Percentiles rank a stretch among this genome's conserved stretches.
Evolutionary conservation across 2,888 invertebrate species (phyloP).

Genomic region (Anthophora plumipes): DNA sequence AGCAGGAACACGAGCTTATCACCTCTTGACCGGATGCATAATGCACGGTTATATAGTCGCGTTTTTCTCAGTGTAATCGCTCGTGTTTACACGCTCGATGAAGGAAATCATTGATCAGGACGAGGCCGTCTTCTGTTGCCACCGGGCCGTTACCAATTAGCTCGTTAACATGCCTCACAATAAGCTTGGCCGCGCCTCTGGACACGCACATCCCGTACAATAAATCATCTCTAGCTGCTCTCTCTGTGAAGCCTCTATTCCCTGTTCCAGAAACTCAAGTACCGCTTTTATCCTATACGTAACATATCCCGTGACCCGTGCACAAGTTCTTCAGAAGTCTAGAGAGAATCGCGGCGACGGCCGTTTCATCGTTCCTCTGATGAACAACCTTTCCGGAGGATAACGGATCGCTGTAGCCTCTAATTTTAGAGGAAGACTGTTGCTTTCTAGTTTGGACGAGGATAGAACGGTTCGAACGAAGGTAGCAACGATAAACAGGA

Average conservation of each 20-base stretch:
- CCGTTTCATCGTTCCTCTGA: neutral
- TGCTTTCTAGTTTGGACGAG: neutral
- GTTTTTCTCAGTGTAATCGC: slow-evolving; percentile 38
- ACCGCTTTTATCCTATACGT: slow-evolving; percentile 12
- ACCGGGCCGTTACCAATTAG: slow-evolving; percentile 57
- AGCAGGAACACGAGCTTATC: slow-evolving; percentile 29
- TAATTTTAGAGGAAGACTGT: slow-evolving; percentile 13
- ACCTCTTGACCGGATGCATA: slow-evolving; percentile 23
- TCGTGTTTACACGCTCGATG: slow-evolving; percentile 58
- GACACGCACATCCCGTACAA: slow-evolving; percentile 19
- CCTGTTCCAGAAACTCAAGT: slow-evolving; percentile 3
- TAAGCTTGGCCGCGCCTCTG: slow-evolving; percentile 31
- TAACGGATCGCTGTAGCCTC: slow-evolving; percentile 1
- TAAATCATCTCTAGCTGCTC: slow-evolving; percentile 7
- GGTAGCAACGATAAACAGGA: slow-evolving; percentile 2
- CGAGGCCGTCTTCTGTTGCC: slow-evolving; percentile 43
- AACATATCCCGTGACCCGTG: slow-evolving; percentile 27
- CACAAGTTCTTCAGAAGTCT: neutral
- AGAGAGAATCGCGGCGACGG: slow-evolving; percentile 1
- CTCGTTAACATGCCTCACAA: slow-evolving; percentile 47
- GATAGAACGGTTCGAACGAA: neutral
- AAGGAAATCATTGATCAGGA: slow-evolving; percentile 62
- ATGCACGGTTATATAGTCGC: neutral
- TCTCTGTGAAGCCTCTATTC: slow-evolving; percentile 2
- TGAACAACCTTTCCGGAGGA: neutral